These are phyloP conservation scores for Clarias batrachus DNA, from an alignment of 2,113 vertebrate species.

Conservation along the genomic window DNA sequence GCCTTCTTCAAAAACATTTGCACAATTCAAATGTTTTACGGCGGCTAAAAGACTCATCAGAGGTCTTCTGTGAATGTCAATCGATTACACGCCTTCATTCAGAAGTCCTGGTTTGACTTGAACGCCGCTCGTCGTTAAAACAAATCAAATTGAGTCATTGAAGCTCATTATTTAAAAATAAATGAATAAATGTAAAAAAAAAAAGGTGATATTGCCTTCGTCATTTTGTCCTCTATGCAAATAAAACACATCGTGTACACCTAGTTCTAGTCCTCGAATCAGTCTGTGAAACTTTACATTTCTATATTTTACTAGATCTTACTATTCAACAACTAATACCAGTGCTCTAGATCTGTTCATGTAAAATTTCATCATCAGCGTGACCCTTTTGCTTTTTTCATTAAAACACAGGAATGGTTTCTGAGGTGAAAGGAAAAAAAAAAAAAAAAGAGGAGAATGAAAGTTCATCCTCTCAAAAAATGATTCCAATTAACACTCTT, in stretches of 20 bases:
- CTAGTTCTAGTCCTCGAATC: neutral
- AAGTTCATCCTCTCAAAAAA: slow-evolving; percentile 69
- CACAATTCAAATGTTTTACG: too few species aligned
- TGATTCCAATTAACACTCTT: slow-evolving; percentile 91
- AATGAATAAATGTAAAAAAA: too few species aligned
- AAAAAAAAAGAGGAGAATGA: slow-evolving; percentile 58
- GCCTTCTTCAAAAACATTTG: too few species aligned
- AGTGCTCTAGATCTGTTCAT: neutral
- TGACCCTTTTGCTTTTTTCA: slow-evolving; percentile 51
- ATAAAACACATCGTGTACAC: neutral
- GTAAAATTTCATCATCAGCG: neutral
- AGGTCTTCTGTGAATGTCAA: too few species aligned
- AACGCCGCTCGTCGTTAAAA: neutral
- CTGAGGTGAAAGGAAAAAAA: too few species aligned
- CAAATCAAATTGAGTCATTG: neutral
- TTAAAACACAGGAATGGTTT: slow-evolving; percentile 1
- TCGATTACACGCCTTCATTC: too few species aligned
- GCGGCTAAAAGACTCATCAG: too few species aligned
- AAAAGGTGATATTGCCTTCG: neutral
- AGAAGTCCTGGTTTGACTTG: too few species aligned
- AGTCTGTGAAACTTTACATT: neutral
- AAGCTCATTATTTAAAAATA: neutral
- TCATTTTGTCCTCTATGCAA: neutral
- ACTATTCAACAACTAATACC: neutral
- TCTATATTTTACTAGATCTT: neutral